Conservation (phyloP, 92 coral and sea anemone genomes). For the Parazoanthus atlanticus region DNA sequence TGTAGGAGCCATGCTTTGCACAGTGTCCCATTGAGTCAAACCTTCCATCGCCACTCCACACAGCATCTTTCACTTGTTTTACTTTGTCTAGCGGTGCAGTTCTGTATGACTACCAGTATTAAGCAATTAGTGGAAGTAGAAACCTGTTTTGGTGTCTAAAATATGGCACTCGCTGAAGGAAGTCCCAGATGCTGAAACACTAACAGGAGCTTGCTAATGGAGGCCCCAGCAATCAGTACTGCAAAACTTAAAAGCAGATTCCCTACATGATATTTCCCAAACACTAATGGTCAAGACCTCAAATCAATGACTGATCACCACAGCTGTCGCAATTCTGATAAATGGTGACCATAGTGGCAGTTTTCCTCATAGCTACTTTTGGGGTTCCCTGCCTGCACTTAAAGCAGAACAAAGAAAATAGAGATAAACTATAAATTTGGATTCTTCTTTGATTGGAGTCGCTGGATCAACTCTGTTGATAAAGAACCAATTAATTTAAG, state of each 20-base stretch:
- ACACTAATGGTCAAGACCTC: conserved; percentile 41
- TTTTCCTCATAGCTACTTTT: too few species aligned
- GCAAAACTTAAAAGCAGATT: conserved; percentile 44
- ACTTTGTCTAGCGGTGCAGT: conserved; percentile 12
- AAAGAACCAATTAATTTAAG: too few species aligned
- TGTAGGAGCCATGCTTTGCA: too few species aligned
- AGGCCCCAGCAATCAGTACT: conserved; percentile 44
- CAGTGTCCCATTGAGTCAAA: too few species aligned
- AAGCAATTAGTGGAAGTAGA: conserved; percentile 43
- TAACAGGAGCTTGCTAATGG: conserved; percentile 35
- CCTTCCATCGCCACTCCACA: too few species aligned
- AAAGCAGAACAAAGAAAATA: too few species aligned
- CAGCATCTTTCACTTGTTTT: background rate
- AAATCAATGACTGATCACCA: conserved; percentile 32
- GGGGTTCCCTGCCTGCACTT: too few species aligned
- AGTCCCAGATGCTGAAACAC: conserved; percentile 50
- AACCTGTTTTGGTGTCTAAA: conserved; percentile 43
- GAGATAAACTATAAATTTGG: too few species aligned
- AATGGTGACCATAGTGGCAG: too few species aligned
- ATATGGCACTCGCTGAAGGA: conserved; percentile 17
- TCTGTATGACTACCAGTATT: conserved; percentile 35
- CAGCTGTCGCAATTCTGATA: background rate
- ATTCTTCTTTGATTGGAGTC: too few species aligned
- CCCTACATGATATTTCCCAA: conserved; percentile 46
- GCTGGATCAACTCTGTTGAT: too few species aligned